Evolutionary conservation across 2,888 invertebrate genomes (phyloP), one percentile per base, ranked within the genome.

Genomic region (Microctonus hyperodae): DNA sequence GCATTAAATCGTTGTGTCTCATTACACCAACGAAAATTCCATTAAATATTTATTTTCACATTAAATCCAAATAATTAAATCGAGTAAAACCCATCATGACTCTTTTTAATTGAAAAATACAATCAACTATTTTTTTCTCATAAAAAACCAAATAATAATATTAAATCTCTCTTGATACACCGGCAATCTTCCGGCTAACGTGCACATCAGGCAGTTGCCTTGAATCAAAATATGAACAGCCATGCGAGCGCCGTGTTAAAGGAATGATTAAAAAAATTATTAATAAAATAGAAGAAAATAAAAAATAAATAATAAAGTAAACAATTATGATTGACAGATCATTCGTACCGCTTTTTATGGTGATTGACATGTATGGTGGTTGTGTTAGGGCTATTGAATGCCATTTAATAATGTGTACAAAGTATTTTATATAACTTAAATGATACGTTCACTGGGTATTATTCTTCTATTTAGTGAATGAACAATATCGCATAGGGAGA

Each of bases 261-360:
- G n/a, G 25, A 51, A 51, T 51, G 51, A 25, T 10, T 25, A n/a
- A 37, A 31, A 60, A 65, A 70, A n/a, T 11, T 56, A 16, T 11
- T 44, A 65, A n/a, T 5, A 33, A 6, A 31, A 67, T 31, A 61
- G 48, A 33, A 59, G 22, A 50, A 13, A 33, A n/a, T 31, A 53
- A 44, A 31, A 31, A 37, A 31, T n/a, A n/a, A 58, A 57, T 35
- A 63, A 51, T 51, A 6, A n/a, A 31, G 16, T 53, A 25, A 25
- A 40, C 51, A 69, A 79, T 79, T 76, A 76, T 77, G 80, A 80
- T 76, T 69, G 79, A 80, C 80, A 78, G 73, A 68, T 74, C 73
- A 77, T 75, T 76, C 72, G 64, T 40, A 69, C 76, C 76, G 76
- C 74, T 70, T 56, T 76, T 79, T 73, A 79, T 74, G 33, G 67